Conservation (phyloP, 2,888 invertebrate species). For the Spisula solida region DNA sequence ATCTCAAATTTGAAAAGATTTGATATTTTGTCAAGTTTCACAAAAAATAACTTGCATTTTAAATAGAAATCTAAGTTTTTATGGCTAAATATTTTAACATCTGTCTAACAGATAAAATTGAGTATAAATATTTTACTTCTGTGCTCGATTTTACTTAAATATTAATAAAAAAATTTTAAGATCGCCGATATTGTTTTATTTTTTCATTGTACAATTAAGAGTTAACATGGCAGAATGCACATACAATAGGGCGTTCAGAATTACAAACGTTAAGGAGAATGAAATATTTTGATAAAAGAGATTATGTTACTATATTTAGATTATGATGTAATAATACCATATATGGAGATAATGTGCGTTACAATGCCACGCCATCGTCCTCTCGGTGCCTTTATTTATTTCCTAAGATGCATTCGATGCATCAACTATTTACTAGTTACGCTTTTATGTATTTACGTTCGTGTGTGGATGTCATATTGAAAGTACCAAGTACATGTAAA, state of each 20-base stretch:
- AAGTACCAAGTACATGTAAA: constrained; percentile 82
- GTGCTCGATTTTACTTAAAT: no score
- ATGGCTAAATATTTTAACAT: no score
- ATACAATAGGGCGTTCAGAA: constrained; percentile 30
- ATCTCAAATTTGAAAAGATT: no score
- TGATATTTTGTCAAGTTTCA: no score
- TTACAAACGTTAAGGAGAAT: constrained; percentile 24
- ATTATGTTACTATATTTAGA: constrained; percentile 46
- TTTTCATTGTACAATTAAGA: constrained; percentile 6
- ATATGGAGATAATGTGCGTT: constrained; percentile 48
- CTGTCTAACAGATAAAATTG: not conserved
- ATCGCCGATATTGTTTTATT: not conserved
- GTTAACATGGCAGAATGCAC: constrained; percentile 34
- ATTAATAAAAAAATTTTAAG: not conserved
- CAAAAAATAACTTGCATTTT: no score
- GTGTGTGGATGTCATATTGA: constrained; percentile 75
- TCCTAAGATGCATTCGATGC: constrained; percentile 76
- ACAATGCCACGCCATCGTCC: constrained; percentile 55
- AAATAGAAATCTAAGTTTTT: no score
- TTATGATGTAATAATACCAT: constrained; percentile 39
- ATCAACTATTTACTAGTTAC: constrained; percentile 72
- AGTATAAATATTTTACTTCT: no score
- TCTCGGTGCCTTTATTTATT: constrained; percentile 76
- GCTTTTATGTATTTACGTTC: constrained; percentile 81
- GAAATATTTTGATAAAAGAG: constrained; percentile 45